Evolutionary conservation across 2,888 invertebrate genomes (phyloP), one percentile per base, ranked within the genome.

Genomic region (Dendrolimus pini): DNA sequence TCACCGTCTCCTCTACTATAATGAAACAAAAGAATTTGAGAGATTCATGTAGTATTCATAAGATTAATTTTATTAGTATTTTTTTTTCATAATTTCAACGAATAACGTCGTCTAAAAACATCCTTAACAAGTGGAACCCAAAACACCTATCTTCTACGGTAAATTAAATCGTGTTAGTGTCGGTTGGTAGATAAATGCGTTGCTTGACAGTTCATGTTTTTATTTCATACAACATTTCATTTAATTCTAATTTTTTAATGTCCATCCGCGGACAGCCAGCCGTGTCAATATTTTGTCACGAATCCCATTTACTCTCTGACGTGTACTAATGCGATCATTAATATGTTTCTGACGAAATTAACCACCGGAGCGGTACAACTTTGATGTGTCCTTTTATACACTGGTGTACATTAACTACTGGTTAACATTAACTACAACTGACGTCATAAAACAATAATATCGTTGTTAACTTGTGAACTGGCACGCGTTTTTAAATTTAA

Each of bases 221-320:
- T 80, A 78, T 77, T 78, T 74, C 80, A 77, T 75, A 71, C 69
- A 69, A 72, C 70, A 69, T 71, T 71, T 72, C 76, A 80, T 83
- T 83, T 83, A 78, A 84, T 84, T 78, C 80, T 73, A 78, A 73
- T 82, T 85, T 47, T 83, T 84, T 83, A 74, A 72, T 68, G 64
- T 63, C 65, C 71, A 72, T 62, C 65, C 70, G 70, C 68, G 65
- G 63, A 63, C 69, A 63, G 63, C 65, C 66, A 55, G 62, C 78
- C 82, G 78, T 85, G 87, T 90, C 89, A 89, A 90, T 90, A 89
- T 88, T 89, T 83, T 90, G 89, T 90, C 90, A 90, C 89, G 88
- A 88, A 80, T 81, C 75, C 75, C 83, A 84, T 86, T 85, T 77
- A 67, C 70, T 67, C 72, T 54, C 60, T 72, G 89, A 88, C 89